These are phyloP conservation scores for Microtus oregoni DNA, from an alignment of 2,113 vertebrate genomes.

Conservation along the genomic window DNA sequence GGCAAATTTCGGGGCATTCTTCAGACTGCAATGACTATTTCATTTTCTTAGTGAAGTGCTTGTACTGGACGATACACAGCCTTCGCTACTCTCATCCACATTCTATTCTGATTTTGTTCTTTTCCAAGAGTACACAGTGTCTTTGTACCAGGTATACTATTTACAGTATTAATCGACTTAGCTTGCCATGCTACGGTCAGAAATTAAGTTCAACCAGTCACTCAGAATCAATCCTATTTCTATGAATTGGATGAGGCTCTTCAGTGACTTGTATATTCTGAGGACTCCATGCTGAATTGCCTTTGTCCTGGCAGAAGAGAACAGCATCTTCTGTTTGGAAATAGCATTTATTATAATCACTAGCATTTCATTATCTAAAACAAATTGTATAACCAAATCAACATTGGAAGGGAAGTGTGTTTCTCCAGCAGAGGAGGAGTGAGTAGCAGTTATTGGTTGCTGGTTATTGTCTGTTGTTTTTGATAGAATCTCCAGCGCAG, in stretches of 20 bases:
- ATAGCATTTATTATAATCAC: background rate
- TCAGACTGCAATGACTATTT: background rate
- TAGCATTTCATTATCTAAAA: constrained; percentile 55
- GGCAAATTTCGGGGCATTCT: background rate
- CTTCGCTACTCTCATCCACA: background rate
- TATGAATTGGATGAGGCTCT: background rate
- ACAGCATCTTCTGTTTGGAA: constrained; percentile 27
- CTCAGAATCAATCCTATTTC: background rate
- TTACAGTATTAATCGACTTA: background rate
- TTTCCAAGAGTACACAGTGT: background rate
- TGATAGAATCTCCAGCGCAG: background rate
- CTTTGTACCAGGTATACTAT: background rate
- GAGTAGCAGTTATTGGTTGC: background rate
- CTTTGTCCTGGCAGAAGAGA: constrained; percentile 22
- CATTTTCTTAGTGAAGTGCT: background rate
- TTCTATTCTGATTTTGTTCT: background rate
- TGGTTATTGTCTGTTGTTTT: background rate
- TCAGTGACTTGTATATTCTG: background rate
- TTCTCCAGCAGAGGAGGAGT: background rate
- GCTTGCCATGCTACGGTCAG: background rate
- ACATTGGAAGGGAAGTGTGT: background rate
- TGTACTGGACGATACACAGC: background rate
- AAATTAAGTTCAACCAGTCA: background rate
- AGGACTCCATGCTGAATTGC: background rate
- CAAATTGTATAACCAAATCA: background rate